Conservation (phyloP, 2,888 invertebrate species). For the Ptychoptera albimana region DNA sequence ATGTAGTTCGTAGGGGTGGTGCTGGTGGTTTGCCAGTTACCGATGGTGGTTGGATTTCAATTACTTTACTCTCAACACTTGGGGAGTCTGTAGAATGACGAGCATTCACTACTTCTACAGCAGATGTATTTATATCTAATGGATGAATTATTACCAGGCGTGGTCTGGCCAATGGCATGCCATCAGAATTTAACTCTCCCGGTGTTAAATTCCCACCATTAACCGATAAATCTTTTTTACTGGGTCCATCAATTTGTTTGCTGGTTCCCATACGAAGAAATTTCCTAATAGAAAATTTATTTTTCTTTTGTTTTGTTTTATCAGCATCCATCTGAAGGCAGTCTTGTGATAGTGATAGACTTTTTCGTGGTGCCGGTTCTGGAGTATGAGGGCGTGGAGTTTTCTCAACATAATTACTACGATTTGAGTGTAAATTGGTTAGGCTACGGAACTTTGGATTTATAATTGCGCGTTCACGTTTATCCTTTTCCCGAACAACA, state of each 20-base stretch:
- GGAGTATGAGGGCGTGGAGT: constrained; percentile 31
- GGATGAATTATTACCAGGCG: constrained; percentile 79
- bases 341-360: constrained; percentile 59
- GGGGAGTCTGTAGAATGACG: constrained; percentile 24
- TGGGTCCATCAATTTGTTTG: constrained; percentile 18
- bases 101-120: constrained; percentile 60
- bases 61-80: constrained; percentile 22
- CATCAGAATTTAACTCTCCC: not conserved
- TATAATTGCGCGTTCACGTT: constrained; percentile 50
- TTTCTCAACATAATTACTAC: constrained; percentile 16
- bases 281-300: constrained; percentile 69
- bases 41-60: constrained; percentile 7
- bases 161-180: constrained; percentile 46
- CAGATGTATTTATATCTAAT: constrained; percentile 65
- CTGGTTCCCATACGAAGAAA: constrained; percentile 57
- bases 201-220: not conserved
- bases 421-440: constrained; percentile 28
- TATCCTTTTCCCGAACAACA: constrained; percentile 57
- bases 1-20: constrained; percentile 45
- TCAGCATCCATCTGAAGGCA: constrained; percentile 38
- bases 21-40: constrained; percentile 51
- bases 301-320: constrained; percentile 41
- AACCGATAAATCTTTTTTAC: not conserved
- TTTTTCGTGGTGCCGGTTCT: constrained; percentile 52
- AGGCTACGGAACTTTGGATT: constrained; percentile 43